A percentile compares a stretch with the other conserved stretches of the same genome.
These are phyloP conservation scores for Drosophila albomicans DNA, from an alignment of 1,140 invertebrate genomes.

Conservation along the genomic window DNA sequence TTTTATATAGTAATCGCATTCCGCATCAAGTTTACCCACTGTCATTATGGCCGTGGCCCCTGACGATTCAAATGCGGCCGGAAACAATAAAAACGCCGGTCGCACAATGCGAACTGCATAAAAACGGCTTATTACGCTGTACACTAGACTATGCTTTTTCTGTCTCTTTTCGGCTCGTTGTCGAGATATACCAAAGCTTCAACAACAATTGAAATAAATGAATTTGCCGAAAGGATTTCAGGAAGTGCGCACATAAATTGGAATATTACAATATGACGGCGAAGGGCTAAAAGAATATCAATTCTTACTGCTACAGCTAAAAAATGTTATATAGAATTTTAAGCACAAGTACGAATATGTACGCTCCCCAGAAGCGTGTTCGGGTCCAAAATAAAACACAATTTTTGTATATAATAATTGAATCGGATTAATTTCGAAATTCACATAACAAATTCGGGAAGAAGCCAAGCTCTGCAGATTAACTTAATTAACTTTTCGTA, in stretches of 20 bases:
- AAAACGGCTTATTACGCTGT: conserved; percentile 78
- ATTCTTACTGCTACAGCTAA: conserved; percentile 26
- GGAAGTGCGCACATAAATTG: conserved; percentile 64
- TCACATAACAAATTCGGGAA: conserved; percentile 14
- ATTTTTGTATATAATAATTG: conserved; percentile 38
- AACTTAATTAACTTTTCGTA: conserved; percentile 52
- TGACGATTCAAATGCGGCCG: conserved; percentile 48
- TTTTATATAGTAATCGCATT: neutral
- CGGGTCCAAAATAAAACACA: conserved; percentile 17
- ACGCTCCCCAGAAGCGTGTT: neutral
- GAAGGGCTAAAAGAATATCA: conserved; percentile 5
- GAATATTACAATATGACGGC: conserved; percentile 47
- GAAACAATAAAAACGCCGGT: conserved; percentile 76
- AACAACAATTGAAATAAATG: conserved; percentile 82
- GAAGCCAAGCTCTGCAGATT: neutral
- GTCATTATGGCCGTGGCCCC: conserved; percentile 15
- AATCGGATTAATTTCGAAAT: conserved; percentile 47
- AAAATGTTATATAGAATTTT: conserved; percentile 43
- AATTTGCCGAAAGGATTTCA: conserved; percentile 75
- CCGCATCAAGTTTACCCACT: neutral
- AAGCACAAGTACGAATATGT: neutral
- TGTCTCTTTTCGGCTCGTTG: conserved; percentile 19
- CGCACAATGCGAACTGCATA: conserved; percentile 69
- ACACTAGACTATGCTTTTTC: conserved; percentile 57
- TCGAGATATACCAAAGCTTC: conserved; percentile 39